Evolutionary conservation across 2,113 vertebrate species (phyloP), one percentile per base, ranked within the genome.

Genomic region (Platycercus adscitus): DNA sequence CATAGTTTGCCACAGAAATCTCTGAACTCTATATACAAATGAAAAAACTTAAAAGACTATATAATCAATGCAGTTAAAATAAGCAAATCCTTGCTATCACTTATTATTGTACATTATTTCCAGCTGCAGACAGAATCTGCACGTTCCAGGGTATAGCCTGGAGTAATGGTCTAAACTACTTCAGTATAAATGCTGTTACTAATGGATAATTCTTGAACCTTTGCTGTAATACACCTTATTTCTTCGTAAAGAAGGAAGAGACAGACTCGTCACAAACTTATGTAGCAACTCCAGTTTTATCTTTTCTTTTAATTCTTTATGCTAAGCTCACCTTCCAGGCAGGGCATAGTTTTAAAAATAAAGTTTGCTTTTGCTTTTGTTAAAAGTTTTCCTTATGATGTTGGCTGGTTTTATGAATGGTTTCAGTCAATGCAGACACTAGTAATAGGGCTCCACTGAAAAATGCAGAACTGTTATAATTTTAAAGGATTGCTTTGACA

Each of bases 351-450:
- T 94, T 94, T 66, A 71, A 89, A 96, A 61, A 9, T 17, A 44
- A 93, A 65, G 21, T 69, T 94, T 72, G 25, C 21, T 92, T 95
- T 91, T 65, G 18, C 21, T 94, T 95, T 88, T 63, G 17, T 31
- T 80, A 33, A 52, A 65, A 93, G 17, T 69, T 94, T 94, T 77
- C 55, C 63, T 91, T 78, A 89, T 77, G 14, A 52, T 41, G 17
- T 75, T 95, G 46, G 24, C 29, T 88, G 53, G 17, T 91, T 89
- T 91, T 88, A 4, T 56, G 84, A 93, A 72, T 58, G 16, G 2
- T 75, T 93, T 71, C 37, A 63, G 56, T 68, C 37, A 65, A 70
- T 11, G 21, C 3, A 25, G 52, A 60, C 15, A 19, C 11, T 19
- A 75, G 7, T 91, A 82, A 81, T 4, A 85, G 20, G 7, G 26